Percentiles rank a stretch among this genome's conserved stretches.
Conservation (phyloP, 1,140 invertebrate genomes). For the Drosophila lowei region DNA sequence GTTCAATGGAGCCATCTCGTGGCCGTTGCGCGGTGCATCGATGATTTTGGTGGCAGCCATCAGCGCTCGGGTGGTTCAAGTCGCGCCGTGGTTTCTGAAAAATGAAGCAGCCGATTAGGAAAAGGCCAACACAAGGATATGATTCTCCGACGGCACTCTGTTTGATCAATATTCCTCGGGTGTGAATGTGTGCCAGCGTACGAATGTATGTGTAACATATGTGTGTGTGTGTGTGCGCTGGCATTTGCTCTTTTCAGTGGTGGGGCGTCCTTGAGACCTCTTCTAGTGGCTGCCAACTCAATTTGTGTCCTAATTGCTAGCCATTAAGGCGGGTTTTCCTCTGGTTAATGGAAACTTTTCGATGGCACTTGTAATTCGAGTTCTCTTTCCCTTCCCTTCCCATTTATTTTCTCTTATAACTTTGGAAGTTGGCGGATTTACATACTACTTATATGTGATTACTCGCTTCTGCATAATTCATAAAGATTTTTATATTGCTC, state of each 20-base stretch:
- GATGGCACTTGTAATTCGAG: neutral
- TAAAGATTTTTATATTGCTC: neutral
- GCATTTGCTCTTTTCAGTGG: constrained; percentile 37
- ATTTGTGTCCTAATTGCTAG: constrained; percentile 65
- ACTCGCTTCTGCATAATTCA: constrained; percentile 14
- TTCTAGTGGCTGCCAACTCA: constrained; percentile 59
- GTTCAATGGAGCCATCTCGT: constrained; percentile 91
- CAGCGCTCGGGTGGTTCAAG: constrained; percentile 49
- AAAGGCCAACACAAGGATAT: neutral
- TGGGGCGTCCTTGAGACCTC: constrained; percentile 30
- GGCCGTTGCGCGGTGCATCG: constrained; percentile 84
- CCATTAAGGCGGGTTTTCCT: constrained; percentile 43
- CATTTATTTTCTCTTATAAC: constrained; percentile 6
- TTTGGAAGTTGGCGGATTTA: neutral
- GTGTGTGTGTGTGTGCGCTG: constrained; percentile 14
- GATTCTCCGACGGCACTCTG: neutral
- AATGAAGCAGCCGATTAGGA: constrained; percentile 43
- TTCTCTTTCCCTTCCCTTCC: neutral
- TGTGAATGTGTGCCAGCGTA: neutral
- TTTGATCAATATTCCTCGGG: constrained; percentile 40
- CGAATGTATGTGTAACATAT: neutral
- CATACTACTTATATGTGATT: constrained; percentile 1
- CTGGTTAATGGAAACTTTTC: constrained; percentile 32
- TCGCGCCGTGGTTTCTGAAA: constrained; percentile 32
- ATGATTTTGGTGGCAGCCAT: constrained; percentile 83